These are phyloP conservation scores for Metellina segmentata DNA, from an alignment of 2,888 invertebrate species.

Conservation along the genomic window DNA sequence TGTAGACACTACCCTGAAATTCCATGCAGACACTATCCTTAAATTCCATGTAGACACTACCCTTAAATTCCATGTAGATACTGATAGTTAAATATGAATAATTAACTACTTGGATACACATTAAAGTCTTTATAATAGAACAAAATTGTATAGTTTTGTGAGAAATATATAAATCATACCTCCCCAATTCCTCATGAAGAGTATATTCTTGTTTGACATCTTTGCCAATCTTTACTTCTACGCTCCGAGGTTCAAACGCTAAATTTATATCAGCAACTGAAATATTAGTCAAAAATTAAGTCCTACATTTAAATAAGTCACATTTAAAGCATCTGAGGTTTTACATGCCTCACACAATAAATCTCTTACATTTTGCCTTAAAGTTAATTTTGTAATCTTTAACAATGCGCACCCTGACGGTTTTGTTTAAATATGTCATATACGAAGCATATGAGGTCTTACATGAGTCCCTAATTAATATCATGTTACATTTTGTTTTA, in stretches of 20 bases:
- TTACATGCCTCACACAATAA: no score
- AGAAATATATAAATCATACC: slow-evolving; percentile 84
- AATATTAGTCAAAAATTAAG: background rate
- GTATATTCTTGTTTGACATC: slow-evolving; percentile 94
- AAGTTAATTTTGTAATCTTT: no score
- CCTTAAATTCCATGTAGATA: background rate
- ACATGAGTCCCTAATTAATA: no score
- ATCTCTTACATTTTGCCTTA: no score
- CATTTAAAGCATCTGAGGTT: no score
- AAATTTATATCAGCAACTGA: slow-evolving; percentile 89
- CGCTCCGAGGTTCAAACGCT: slow-evolving; percentile 93
- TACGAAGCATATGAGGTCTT: no score
- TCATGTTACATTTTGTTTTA: no score
- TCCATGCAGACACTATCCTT: no score
- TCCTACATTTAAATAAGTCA: no score
- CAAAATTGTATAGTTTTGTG: background rate
- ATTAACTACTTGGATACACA: background rate
- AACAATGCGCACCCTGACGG: no score
- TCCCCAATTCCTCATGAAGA: slow-evolving; percentile 94
- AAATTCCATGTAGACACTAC: no score
- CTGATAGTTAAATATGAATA: background rate
- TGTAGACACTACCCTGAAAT: background rate
- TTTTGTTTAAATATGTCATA: no score
- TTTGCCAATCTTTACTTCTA: slow-evolving; percentile 89
- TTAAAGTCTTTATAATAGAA: background rate